Evolutionary conservation across 2,113 vertebrate genomes (phyloP).

Genomic region (Microcebus ravelobensis): DNA sequence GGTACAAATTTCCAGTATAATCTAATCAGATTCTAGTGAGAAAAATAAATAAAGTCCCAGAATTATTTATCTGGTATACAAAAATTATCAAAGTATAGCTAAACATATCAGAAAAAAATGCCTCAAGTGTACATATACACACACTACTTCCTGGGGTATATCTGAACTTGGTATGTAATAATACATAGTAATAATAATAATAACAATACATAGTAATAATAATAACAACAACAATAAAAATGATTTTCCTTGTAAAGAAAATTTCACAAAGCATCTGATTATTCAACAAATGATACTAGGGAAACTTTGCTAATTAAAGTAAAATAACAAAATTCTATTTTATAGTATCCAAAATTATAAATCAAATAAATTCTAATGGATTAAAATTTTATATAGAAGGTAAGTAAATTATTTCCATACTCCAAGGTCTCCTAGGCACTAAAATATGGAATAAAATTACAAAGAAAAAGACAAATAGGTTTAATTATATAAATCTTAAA

Average conservation of each 20-base stretch:
- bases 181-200: background rate
- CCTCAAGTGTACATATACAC: background rate
- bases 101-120: background rate
- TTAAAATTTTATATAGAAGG: conserved; percentile 17
- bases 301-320: background rate
- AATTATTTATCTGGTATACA: background rate
- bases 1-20: background rate
- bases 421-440: background rate
- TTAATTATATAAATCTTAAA: background rate
- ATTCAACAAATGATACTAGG: background rate
- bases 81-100: background rate
- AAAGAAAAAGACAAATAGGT: background rate
- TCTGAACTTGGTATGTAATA: background rate
- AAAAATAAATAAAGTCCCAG: background rate
- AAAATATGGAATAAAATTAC: background rate
- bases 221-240: background rate
- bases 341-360: background rate
- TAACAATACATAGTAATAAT: background rate
- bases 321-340: background rate
- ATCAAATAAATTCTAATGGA: background rate
- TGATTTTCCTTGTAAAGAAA: background rate
- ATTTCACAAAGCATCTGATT: background rate
- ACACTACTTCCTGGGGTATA: background rate
- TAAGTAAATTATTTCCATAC: background rate
- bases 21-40: background rate